Evolutionary conservation across 2,888 invertebrate genomes (phyloP).

Genomic region (Malthinus seriepunctatus): DNA sequence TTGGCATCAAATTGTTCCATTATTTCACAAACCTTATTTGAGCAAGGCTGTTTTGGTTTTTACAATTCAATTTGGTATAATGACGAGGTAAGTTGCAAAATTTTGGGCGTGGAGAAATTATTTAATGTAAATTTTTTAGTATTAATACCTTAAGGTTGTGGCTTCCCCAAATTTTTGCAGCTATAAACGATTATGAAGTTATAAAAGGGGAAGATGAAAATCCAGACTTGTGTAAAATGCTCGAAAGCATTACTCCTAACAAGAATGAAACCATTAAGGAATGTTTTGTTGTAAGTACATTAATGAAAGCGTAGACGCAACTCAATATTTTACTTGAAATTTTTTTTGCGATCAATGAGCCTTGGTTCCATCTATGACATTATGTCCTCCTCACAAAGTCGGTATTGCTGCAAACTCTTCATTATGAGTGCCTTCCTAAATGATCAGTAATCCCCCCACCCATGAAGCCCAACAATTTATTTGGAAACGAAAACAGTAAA

Average conservation of each 20-base stretch:
- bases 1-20: slow-evolving; percentile 64
- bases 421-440: too few relatives aligned
- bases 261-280: slow-evolving; percentile 11
- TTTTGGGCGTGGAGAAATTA: neutral
- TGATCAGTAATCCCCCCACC: too few relatives aligned
- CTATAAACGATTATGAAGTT: slow-evolving; percentile 57
- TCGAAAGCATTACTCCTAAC: slow-evolving; percentile 54
- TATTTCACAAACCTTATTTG: slow-evolving; percentile 66
- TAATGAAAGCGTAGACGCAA: too few relatives aligned
- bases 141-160: slow-evolving; percentile 82
- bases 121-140: slow-evolving; percentile 35
- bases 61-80: slow-evolving; percentile 65
- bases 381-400: too few relatives aligned
- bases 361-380: too few relatives aligned
- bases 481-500: too few relatives aligned
- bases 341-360: too few relatives aligned
- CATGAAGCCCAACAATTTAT: too few relatives aligned
- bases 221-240: slow-evolving; percentile 55
- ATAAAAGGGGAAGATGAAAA: slow-evolving; percentile 36
- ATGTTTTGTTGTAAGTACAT: slow-evolving; percentile 35
- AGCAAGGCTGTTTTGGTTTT: slow-evolving; percentile 66
- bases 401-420: too few relatives aligned
- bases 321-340: too few relatives aligned
- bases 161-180: slow-evolving; percentile 84
- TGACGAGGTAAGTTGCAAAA: slow-evolving; percentile 62